Evolutionary conservation across 2,113 vertebrate species (phyloP).

Genomic region (Colossoma macropomum): DNA sequence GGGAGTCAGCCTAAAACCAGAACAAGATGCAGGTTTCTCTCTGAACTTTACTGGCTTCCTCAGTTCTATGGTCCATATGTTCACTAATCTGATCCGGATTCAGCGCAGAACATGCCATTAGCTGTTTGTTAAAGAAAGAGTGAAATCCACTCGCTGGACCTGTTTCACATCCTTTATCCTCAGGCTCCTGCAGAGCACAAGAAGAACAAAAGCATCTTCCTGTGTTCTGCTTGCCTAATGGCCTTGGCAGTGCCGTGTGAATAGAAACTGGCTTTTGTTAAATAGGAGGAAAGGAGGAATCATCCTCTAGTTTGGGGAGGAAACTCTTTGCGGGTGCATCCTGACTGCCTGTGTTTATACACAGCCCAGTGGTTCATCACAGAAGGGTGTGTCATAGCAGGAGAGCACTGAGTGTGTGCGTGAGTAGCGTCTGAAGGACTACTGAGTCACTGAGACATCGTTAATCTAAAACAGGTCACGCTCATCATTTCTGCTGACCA

Average conservation of each 20-base stretch:
- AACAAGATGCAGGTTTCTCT: neutral
- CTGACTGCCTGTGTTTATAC: slow-evolving; percentile 55
- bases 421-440: slow-evolving; percentile 37
- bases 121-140: neutral
- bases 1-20: neutral
- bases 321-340: slow-evolving; percentile 60
- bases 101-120: neutral
- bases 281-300: slow-evolving; percentile 40
- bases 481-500: neutral
- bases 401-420: slow-evolving; percentile 34
- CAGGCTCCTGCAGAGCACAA: neutral
- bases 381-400: slow-evolving; percentile 33
- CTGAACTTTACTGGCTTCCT: no score
- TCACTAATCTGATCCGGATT: slow-evolving; percentile 20
- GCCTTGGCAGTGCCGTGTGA: slow-evolving; percentile 46
- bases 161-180: slow-evolving; percentile 1
- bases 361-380: slow-evolving; percentile 35
- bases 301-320: slow-evolving; percentile 41
- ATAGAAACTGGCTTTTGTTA: slow-evolving; percentile 39
- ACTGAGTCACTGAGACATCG: neutral
- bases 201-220: slow-evolving; percentile 30
- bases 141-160: neutral
- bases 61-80: neutral
- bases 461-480: neutral
- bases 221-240: slow-evolving; percentile 36